Evolutionary conservation across 37 sponge, comb jelly and placozoan species (phyloP), one percentile per base, ranked within the genome.

Genomic region (Agelas oroides): DNA sequence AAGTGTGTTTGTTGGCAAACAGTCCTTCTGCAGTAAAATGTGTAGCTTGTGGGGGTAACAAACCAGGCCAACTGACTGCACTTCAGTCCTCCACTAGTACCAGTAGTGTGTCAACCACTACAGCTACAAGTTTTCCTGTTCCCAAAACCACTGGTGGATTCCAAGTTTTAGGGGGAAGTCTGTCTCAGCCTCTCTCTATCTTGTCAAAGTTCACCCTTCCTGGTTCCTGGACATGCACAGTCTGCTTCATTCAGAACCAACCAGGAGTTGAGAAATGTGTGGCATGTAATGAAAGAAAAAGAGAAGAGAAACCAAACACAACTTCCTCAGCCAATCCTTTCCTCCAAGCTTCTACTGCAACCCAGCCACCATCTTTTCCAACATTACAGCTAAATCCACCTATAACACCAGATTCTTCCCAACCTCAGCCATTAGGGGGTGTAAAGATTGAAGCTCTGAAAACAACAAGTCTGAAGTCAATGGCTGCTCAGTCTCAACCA

Each of bases 141-240:
- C 46, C 46, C 8, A 3, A 46, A 8, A 3, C 46, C 46, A 46
- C 6, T 46, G 8, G 46, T 46, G 46, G 46, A 46, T 46, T 46
- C 46, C 3, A 46, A 46, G 6, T 46, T 12, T 8, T 8, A 46
- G 46, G 46, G 8, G 46, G 46, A 46, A 46, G n/a, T n/a, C n/a
- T n/a, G n/a, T n/a, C 46, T 46, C 46, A 46, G 8, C 46, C 46
- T 8, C 46, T 46, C 6, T 46, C 46, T 8, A 46, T 77, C 19
- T 20, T 20, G 1, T 19, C 33, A 37, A 61, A 77, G 46, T 63
- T 77, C 38, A 1, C 79, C n/a, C 68, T 70, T 11, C 38, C 54
- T 53, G 89, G 78, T 21, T 61, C 75, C 13, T 89, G 89, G 89
- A 63, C 55, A 5, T 89, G 89, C 54, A 40, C 21, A 30, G 33